A percentile compares a stretch with the other conserved stretches of the same genome.
phyloP scores from a whole-genome alignment of 2,888 invertebrate species.

The Pseudeuparius sepicola region DNA sequence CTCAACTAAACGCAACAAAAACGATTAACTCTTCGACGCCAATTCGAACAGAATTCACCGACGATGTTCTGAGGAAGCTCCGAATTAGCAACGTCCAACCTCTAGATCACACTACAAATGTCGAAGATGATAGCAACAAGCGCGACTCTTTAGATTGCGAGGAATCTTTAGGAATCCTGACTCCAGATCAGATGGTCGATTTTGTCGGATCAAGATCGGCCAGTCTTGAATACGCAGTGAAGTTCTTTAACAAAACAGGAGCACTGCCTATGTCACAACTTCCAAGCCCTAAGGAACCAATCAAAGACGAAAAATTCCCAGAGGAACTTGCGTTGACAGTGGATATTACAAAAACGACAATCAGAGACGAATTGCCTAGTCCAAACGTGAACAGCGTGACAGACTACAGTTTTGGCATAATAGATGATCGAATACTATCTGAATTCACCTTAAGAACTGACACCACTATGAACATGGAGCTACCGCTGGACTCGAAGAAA shows the following conservation, averaged over 20 bases:
- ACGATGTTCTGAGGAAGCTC: slow-evolving; percentile 17
- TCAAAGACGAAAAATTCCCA: slow-evolving; percentile 16
- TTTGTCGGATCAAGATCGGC: slow-evolving; percentile 20
- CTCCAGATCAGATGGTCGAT: slow-evolving; percentile 79
- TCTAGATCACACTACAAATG: not conserved
- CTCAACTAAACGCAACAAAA: no score
- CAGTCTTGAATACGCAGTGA: slow-evolving; percentile 20
- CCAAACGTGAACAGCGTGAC: slow-evolving; percentile 32
- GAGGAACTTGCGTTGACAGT: no score
- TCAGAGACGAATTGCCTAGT: slow-evolving; percentile 29
- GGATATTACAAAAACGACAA: no score
- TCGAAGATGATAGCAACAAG: slow-evolving; percentile 40
- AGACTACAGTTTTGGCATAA: slow-evolving; percentile 37
- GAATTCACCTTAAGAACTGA: slow-evolving; percentile 45
- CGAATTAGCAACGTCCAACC: slow-evolving; percentile 15
- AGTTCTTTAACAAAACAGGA: not conserved
- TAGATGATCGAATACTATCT: slow-evolving; percentile 50
- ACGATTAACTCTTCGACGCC: slow-evolving; percentile 24
- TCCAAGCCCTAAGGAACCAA: slow-evolving; percentile 8
- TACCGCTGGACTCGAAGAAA: slow-evolving; percentile 41
- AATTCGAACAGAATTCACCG: slow-evolving; percentile 18
- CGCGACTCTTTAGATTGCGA: slow-evolving; percentile 72
- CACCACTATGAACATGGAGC: slow-evolving; percentile 46
- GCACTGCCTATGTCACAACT: not conserved
- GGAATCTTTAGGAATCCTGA: slow-evolving; percentile 64